Percentiles rank a stretch among this genome's conserved stretches.
phyloP scores from a whole-genome alignment of 2,113 vertebrate species.

The Tupaia tana region DNA sequence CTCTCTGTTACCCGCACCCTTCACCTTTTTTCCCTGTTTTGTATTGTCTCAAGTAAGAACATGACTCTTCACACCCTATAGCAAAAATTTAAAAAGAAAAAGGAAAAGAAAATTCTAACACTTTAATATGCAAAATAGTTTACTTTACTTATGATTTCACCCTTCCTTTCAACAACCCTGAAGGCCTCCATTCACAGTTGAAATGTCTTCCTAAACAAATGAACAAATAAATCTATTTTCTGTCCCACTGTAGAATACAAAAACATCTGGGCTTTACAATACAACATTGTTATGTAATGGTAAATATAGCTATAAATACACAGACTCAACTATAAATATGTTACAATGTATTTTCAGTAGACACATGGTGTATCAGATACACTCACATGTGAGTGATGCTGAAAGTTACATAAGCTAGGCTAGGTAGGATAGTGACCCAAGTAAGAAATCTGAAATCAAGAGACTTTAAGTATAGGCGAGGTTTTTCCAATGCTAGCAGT shows the following conservation, averaged over 20 bases:
- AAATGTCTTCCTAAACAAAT: slow-evolving; percentile 4
- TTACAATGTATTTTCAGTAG: background rate
- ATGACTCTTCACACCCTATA: background rate
- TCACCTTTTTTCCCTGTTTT: background rate
- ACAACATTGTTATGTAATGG: background rate
- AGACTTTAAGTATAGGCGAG: background rate
- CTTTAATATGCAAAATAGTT: background rate
- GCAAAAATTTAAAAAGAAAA: background rate
- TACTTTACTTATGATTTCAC: background rate
- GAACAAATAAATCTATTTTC: background rate
- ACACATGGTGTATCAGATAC: background rate
- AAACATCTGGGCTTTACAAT: background rate
- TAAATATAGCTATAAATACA: background rate
- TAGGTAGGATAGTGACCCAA: background rate
- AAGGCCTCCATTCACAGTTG: background rate
- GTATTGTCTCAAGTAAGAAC: background rate
- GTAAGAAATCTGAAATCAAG: background rate
- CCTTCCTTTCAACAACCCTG: background rate
- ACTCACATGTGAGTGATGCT: background rate
- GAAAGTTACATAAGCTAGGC: background rate
- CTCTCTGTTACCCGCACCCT: rapidly evolving
- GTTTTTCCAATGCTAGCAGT: background rate
- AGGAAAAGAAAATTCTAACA: background rate
- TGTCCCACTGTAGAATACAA: background rate
- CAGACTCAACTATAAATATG: background rate